Conservation (phyloP, 2,888 invertebrate species). For the Cerceris ruficornis region DNA sequence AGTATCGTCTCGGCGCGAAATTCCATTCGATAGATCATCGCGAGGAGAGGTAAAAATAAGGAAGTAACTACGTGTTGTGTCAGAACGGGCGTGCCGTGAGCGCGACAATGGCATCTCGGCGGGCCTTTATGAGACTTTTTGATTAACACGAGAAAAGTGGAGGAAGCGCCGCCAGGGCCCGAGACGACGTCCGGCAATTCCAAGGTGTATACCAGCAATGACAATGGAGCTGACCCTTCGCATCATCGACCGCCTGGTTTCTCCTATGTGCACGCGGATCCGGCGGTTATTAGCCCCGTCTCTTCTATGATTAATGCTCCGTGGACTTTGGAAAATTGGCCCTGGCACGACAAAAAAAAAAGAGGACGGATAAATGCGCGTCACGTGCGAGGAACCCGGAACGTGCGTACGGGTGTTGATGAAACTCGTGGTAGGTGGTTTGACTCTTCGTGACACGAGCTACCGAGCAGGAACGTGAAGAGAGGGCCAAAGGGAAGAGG, state of each 20-base stretch:
- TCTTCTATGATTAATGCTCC: conserved; percentile 73
- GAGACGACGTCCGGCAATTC: conserved; percentile 47
- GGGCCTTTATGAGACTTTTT: conserved; percentile 67
- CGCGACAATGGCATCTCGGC: conserved; percentile 24
- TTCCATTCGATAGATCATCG: conserved; percentile 54
- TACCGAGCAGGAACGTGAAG: conserved; percentile 57
- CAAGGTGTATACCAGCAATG: conserved; percentile 41
- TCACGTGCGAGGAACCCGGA: conserved; percentile 74
- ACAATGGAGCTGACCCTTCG: conserved; percentile 40
- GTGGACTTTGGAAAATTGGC: conserved; percentile 76
- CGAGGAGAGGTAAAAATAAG: conserved; percentile 15
- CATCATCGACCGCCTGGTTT: not conserved
- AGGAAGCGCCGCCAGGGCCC: conserved; percentile 19
- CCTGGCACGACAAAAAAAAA: conserved; percentile 55
- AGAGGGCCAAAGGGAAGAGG: not conserved
- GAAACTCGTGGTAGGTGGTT: conserved; percentile 69
- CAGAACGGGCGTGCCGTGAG: conserved; percentile 5
- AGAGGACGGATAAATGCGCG: conserved; percentile 76
- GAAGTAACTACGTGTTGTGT: conserved; percentile 9
- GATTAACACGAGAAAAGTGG: conserved; percentile 61
- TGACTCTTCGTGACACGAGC: conserved; percentile 63
- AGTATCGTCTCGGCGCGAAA: conserved; percentile 13
- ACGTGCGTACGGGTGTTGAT: conserved; percentile 76
- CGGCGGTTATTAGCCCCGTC: conserved; percentile 72
- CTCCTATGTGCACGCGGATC: conserved; percentile 35